A percentile compares a stretch with the other conserved stretches of the same genome.
These are phyloP conservation scores for Ammodytes marinus DNA, from an alignment of 2,113 vertebrate species.

Conservation along the genomic window DNA sequence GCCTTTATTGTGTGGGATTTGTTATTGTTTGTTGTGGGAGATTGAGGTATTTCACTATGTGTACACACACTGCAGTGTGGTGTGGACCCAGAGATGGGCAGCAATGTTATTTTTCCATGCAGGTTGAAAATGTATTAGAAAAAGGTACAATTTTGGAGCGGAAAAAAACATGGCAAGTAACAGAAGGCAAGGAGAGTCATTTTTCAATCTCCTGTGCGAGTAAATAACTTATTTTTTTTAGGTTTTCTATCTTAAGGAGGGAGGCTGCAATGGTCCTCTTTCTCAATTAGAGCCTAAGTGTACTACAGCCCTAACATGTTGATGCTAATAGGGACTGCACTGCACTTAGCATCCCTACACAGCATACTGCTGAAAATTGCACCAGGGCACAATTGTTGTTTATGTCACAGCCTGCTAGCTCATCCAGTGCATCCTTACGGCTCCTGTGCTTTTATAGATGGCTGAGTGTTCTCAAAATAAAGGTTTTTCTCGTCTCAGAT, in stretches of 20 bases:
- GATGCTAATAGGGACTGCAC: slow-evolving; percentile 40
- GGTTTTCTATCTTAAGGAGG: not conserved
- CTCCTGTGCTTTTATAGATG: not conserved
- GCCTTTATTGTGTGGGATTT: slow-evolving; percentile 70
- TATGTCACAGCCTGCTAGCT: slow-evolving; percentile 17
- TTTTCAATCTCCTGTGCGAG: slow-evolving; percentile 35
- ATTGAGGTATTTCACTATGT: slow-evolving; percentile 50
- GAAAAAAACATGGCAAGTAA: not conserved
- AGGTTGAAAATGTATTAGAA: slow-evolving; percentile 14
- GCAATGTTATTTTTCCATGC: slow-evolving; percentile 33
- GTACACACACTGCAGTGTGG: slow-evolving; percentile 9
- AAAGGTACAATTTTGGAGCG: not conserved
- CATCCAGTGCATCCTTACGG: not conserved
- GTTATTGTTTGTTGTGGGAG: slow-evolving; percentile 71
- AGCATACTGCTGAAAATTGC: slow-evolving; percentile 32
- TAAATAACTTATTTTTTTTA: slow-evolving; percentile 19
- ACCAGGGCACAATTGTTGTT: slow-evolving; percentile 28
- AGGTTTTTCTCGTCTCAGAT: slow-evolving; percentile 10
- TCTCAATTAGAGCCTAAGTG: slow-evolving; percentile 62
- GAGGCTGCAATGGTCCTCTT: not conserved
- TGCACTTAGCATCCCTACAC: slow-evolving; percentile 2
- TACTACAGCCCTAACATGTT: slow-evolving; percentile 46
- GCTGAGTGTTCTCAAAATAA: slow-evolving; percentile 11
- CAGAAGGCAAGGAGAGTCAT: not conserved
- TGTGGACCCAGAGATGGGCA: slow-evolving; percentile 18